Percentiles rank a stretch among this genome's conserved stretches.
These are phyloP conservation scores for Acanthococcus lagerstroemiae DNA, from an alignment of 2,888 invertebrate species.

Conservation along the genomic window DNA sequence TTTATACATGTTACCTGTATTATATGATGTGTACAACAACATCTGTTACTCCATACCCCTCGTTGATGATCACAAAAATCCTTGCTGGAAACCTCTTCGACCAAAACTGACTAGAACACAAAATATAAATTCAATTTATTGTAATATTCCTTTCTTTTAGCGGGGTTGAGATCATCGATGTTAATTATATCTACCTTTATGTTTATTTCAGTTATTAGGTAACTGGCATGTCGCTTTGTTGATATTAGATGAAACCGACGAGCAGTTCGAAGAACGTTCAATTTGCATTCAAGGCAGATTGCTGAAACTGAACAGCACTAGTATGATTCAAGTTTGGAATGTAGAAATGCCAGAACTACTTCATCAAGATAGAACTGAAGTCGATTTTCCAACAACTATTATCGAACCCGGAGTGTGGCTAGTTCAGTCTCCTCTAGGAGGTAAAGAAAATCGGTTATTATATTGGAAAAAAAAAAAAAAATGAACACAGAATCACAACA, in stretches of 20 bases:
- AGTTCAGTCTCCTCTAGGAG: slow-evolving; percentile 37
- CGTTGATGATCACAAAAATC: no score
- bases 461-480: not conserved
- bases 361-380: slow-evolving; percentile 34
- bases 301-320: slow-evolving; percentile 35
- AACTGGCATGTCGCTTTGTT: slow-evolving; percentile 37
- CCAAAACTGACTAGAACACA: no score
- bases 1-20: no score
- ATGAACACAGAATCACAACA: no score
- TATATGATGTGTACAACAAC: no score
- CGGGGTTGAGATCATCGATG: no score
- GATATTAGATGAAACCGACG: slow-evolving; percentile 36
- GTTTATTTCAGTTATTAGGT: slow-evolving; percentile 35
- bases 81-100: no score
- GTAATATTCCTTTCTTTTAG: no score
- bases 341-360: slow-evolving; percentile 34
- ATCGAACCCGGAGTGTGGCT: slow-evolving; percentile 35
- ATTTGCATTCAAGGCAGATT: slow-evolving; percentile 37
- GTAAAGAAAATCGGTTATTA: slow-evolving; percentile 24
- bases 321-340: slow-evolving; percentile 36
- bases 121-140: no score
- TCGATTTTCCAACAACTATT: slow-evolving; percentile 36
- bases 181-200: not conserved
- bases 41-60: no score
- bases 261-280: slow-evolving; percentile 36